Conservation (phyloP, 92 coral and sea anemone species). For the Ricordea florida region DNA sequence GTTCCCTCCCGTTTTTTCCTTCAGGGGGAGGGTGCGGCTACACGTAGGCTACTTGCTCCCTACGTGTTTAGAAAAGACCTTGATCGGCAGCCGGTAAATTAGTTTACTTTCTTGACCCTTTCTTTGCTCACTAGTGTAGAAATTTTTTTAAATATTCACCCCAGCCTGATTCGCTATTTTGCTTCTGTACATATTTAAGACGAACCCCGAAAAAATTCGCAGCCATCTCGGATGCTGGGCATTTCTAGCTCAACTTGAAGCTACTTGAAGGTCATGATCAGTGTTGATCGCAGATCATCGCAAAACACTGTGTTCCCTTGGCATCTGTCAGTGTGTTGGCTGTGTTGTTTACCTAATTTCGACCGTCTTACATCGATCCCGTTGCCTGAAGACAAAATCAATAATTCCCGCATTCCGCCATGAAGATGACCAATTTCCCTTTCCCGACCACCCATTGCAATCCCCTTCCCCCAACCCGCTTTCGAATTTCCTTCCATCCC, state of each 20-base stretch:
- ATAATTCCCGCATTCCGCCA: conserved; percentile 9
- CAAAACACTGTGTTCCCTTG: conserved; percentile 10
- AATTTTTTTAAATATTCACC: too few species aligned
- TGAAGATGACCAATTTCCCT: conserved; percentile 7
- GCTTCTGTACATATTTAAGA: background rate
- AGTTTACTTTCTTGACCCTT: too few species aligned
- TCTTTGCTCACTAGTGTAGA: too few species aligned
- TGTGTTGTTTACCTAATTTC: too few species aligned
- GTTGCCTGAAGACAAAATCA: conserved; percentile 5
- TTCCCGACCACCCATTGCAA: background rate
- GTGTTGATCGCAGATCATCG: conserved; percentile 2
- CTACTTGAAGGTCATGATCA: too few species aligned
- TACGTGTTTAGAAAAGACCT: too few species aligned
- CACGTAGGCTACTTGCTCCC: too few species aligned
- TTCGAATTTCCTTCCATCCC: background rate
- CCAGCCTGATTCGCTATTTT: too few species aligned
- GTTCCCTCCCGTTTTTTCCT: too few species aligned
- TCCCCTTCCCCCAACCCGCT: conserved; percentile 10
- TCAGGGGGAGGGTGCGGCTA: too few species aligned
- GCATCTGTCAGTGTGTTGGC: too few species aligned
- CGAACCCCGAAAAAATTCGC: background rate
- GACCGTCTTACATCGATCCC: conserved; percentile 4
- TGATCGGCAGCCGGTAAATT: too few species aligned
- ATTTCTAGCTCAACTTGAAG: conserved; percentile 1
- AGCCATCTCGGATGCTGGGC: background rate